Percentiles rank a stretch among this genome's conserved stretches.
phyloP scores from a whole-genome alignment of 2,113 vertebrate genomes.

The Progne subis region DNA sequence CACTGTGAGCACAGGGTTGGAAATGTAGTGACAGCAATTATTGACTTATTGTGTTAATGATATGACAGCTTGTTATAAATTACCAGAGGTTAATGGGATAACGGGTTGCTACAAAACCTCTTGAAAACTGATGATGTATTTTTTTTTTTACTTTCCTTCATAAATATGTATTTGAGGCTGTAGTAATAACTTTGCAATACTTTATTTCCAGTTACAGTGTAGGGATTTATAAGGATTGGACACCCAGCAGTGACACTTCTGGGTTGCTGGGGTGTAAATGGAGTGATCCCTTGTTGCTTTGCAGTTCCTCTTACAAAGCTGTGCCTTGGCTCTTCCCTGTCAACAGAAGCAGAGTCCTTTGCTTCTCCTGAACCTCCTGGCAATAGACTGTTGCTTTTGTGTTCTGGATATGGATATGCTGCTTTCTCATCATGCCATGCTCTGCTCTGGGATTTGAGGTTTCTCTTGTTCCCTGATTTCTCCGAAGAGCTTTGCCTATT shows the following conservation, averaged over 20 bases:
- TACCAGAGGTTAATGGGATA: conserved; percentile 62
- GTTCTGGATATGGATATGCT: background rate
- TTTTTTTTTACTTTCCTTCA: conserved; percentile 37
- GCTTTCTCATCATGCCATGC: fast-evolving
- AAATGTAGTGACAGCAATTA: conserved; percentile 53
- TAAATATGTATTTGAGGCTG: conserved; percentile 38
- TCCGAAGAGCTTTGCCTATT: background rate
- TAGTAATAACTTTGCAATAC: background rate
- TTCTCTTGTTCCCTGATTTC: background rate
- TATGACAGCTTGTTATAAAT: conserved; percentile 53
- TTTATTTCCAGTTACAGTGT: background rate
- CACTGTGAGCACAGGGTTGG: background rate
- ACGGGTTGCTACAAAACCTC: conserved; percentile 39
- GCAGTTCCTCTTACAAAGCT: background rate
- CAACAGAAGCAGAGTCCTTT: background rate
- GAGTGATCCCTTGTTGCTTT: background rate
- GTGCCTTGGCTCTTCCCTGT: background rate
- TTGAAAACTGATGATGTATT: conserved; percentile 23
- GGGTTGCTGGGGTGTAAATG: background rate
- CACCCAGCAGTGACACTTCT: background rate
- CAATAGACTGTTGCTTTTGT: background rate
- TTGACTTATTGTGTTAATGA: conserved; percentile 60
- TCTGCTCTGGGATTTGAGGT: background rate
- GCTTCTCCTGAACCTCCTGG: background rate
- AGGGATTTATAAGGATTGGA: background rate